Conservation (phyloP, 2,113 vertebrate species). For the Megaptera novaeangliae region DNA sequence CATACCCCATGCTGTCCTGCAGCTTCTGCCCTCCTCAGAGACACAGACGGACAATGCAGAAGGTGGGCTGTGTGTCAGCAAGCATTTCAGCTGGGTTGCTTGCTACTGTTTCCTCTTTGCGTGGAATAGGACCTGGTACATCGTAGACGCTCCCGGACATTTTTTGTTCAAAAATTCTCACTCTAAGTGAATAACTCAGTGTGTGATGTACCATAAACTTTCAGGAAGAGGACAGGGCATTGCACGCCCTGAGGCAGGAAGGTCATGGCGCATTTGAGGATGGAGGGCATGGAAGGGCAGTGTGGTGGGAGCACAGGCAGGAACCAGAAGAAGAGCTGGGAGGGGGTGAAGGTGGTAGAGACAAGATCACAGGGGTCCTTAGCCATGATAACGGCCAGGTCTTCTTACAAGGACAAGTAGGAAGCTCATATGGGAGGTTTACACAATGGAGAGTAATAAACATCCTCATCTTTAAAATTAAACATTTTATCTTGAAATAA, state of each 20-base stretch:
- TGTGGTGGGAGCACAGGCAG: rapidly evolving
- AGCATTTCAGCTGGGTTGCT: not conserved
- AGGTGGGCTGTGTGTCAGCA: not conserved
- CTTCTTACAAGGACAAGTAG: not conserved
- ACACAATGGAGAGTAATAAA: not conserved
- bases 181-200: rapidly evolving
- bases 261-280: not conserved
- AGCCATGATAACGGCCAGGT: rapidly evolving
- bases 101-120: not conserved
- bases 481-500: not conserved
- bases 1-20: rapidly evolving
- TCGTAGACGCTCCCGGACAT: rapidly evolving
- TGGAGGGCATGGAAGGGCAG: not conserved
- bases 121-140: not conserved
- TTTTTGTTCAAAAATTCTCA: not conserved
- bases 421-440: rapidly evolving
- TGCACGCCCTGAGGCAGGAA: not conserved
- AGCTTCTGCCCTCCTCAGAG: not conserved
- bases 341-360: no score
- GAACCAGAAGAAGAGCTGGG: no score
- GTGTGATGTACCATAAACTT: no score
- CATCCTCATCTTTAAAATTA: not conserved
- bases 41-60: rapidly evolving
- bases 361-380: not conserved
- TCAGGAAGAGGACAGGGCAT: not conserved